Evolutionary conservation across 1,140 invertebrate genomes (phyloP).

Genomic region (Dendroctonus ponderosae): DNA sequence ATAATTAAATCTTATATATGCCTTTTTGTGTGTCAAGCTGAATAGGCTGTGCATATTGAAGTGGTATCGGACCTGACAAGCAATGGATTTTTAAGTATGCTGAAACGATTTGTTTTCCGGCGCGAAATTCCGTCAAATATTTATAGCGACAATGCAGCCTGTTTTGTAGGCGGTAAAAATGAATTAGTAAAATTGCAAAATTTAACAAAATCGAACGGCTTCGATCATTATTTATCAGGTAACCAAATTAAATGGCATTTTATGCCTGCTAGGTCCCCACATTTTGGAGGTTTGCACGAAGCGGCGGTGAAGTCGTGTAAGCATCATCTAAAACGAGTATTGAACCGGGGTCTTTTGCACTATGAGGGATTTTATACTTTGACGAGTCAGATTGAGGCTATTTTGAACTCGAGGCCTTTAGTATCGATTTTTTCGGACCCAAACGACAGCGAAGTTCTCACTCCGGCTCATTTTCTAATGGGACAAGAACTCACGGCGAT

Average conservation of each 20-base stretch:
- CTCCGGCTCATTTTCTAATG: slow-evolving; percentile 42
- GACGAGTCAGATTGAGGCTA: too few species aligned
- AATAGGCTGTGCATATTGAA: slow-evolving; percentile 22
- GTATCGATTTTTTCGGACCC: too few species aligned
- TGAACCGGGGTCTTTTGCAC: too few species aligned
- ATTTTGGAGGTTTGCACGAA: too few species aligned
- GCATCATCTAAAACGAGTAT: too few species aligned
- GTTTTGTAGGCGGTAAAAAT: slow-evolving; percentile 21
- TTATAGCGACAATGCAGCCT: slow-evolving; percentile 34
- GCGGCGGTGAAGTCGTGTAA: too few species aligned
- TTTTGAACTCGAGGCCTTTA: too few species aligned
- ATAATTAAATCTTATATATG: slow-evolving; percentile 22
- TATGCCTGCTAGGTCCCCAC: slow-evolving; percentile 37
- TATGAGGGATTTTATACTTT: too few species aligned
- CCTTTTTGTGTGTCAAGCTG: slow-evolving; percentile 28
- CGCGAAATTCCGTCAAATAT: slow-evolving; percentile 41
- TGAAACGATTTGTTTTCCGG: slow-evolving; percentile 44
- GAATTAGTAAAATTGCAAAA: slow-evolving; percentile 11
- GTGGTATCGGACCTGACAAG: slow-evolving; percentile 17
- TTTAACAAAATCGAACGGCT: background rate
- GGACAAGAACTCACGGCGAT: slow-evolving; percentile 40
- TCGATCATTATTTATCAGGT: background rate
- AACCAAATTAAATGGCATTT: slow-evolving; percentile 47
- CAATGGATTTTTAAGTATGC: slow-evolving; percentile 23
- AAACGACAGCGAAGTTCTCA: too few species aligned